phyloP scores from a whole-genome alignment of 2,888 invertebrate species.

The Hesperia comma region DNA sequence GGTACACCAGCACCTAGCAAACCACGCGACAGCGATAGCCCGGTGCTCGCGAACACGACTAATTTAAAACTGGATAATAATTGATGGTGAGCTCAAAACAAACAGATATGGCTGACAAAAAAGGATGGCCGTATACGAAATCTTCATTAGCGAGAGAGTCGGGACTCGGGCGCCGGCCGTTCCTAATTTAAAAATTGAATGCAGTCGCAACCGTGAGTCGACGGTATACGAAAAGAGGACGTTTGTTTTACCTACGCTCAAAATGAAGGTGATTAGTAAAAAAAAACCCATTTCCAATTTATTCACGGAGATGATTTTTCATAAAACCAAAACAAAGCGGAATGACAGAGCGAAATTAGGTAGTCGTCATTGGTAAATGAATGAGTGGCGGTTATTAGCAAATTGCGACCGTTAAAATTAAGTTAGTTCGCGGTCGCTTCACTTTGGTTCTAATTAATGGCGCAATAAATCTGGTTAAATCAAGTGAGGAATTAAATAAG shows the following conservation, averaged over 20 bases:
- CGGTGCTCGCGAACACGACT: conserved; percentile 69
- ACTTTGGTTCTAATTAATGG: conserved; percentile 63
- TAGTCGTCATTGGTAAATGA: conserved; percentile 64
- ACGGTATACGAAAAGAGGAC: conserved; percentile 59
- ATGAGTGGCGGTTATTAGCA: conserved; percentile 69
- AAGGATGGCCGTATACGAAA: conserved; percentile 76
- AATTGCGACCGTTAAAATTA: conserved; percentile 71
- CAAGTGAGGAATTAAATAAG: conserved; percentile 64
- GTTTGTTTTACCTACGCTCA: conserved; percentile 55
- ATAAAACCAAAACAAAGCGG: conserved; percentile 68
- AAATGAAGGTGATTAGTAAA: conserved; percentile 55
- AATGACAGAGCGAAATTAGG: conserved; percentile 69
- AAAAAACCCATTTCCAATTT: conserved; percentile 70
- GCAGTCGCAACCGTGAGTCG: conserved; percentile 74
- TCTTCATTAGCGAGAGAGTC: conserved; percentile 74
- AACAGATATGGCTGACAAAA: conserved; percentile 82
- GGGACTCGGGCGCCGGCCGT: conserved; percentile 65
- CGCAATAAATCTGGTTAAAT: conserved; percentile 67
- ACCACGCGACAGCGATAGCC: conserved; percentile 59
- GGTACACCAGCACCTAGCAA: conserved; percentile 46
- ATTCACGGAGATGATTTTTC: conserved; percentile 68
- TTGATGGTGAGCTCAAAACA: conserved; percentile 82
- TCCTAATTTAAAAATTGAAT: conserved; percentile 69
- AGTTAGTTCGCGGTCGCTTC: conserved; percentile 65
- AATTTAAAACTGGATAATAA: conserved; percentile 81